These are phyloP conservation scores for Burhinus oedicnemus DNA, from an alignment of 2,113 vertebrate genomes.

Conservation along the genomic window DNA sequence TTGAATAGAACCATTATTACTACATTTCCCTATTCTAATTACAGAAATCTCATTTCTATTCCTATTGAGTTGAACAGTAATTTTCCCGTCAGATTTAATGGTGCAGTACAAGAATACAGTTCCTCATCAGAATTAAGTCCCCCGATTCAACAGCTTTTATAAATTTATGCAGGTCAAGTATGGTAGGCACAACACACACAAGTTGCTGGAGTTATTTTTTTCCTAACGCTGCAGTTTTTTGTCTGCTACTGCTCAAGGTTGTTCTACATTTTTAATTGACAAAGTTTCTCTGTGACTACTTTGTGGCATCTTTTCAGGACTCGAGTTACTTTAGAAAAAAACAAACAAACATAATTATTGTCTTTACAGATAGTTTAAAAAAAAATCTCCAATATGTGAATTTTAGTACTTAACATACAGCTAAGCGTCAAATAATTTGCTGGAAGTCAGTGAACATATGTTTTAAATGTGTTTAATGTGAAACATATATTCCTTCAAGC, in stretches of 20 bases:
- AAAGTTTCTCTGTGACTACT: not conserved
- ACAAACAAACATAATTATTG: not conserved
- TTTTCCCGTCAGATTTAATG: slow-evolving; percentile 23
- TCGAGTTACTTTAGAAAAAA: not conserved
- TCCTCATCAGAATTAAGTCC: not conserved
- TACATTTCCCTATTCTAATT: not conserved
- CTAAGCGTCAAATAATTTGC: not conserved
- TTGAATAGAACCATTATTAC: not conserved
- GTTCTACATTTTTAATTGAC: not conserved
- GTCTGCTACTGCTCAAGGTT: not conserved
- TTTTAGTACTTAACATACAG: not conserved
- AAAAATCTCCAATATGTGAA: not conserved
- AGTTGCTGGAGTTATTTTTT: not conserved
- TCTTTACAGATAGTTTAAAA: not conserved
- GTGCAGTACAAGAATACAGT: not conserved
- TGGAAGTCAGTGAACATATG: not conserved
- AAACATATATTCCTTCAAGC: not conserved
- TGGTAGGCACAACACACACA: not conserved
- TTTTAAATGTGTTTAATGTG: not conserved
- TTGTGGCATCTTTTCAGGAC: not conserved
- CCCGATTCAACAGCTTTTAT: slow-evolving; percentile 5
- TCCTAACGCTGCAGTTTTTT: not conserved
- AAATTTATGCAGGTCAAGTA: not conserved
- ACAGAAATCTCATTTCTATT: slow-evolving; percentile 10
- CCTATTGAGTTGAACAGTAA: slow-evolving; percentile 1